Base-by-base conservation (phyloP, 2,888 invertebrate genomes). In the Dioctria linearis region DNA sequence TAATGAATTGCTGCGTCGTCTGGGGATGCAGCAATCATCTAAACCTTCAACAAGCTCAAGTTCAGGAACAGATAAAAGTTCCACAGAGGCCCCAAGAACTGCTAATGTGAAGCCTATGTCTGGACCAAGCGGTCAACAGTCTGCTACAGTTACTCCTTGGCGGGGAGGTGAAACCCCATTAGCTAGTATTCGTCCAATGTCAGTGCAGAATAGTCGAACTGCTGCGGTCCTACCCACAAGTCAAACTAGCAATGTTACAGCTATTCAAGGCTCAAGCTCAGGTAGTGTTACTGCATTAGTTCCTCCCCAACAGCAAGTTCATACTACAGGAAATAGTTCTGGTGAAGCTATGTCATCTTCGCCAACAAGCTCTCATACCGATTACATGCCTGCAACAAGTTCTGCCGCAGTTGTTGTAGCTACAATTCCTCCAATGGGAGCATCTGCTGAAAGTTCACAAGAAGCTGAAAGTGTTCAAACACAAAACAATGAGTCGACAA, bases 91-190 rank as follows among this genome's bases (percentile, higher is more conserved):
- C 9, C 92, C 92, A 0, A 93, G 94, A 0, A 98, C 97, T 0
- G 98, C 98, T 4, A 98, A 98, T 87, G 98, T 98, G 63, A 96
- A 96, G 88, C 98, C 98, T 0, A 96, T 98, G 94, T 95, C 97
- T 3, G 96, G 96, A 85, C 90, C 89, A 0, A 86, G 88, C 75
- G 87, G 87, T 0, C 89, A 89, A 75, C 89, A 89, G 83, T 89
- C 89, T 3, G 89, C 89, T 0, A 88, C 92, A 4, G 92, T 92
- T 59, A 91, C 91, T n/a, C 92, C 93, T 39, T 92, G 94, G 88
- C 92, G 95, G 82, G 93, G 94, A 3, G 92, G 94, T 4, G 95
- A 95, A 87, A 96, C 97, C 0, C 97, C 95, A 0, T 91, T 97
- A 82, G 98, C 98, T 37, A 97, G 97, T 85, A 98, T 98, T 85